phyloP scores from a whole-genome alignment of 2,888 invertebrate genomes.

The Amiota communis region DNA sequence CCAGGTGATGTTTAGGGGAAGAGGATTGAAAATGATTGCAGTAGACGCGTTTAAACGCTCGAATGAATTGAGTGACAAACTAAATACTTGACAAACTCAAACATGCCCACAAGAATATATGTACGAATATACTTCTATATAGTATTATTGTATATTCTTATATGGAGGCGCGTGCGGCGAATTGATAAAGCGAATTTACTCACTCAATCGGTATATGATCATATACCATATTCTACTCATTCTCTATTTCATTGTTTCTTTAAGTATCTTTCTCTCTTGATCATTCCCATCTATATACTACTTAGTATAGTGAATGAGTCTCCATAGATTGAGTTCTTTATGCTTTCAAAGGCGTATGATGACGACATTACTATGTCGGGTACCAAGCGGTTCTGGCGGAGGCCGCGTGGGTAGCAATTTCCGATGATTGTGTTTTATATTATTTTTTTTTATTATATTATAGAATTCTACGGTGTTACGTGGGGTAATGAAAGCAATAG shows the following conservation, averaged over 20 bases:
- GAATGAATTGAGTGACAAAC: neutral
- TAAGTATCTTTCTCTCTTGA: neutral
- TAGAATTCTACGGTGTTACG: no score
- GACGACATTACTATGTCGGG: slow-evolving; percentile 18
- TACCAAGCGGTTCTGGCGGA: neutral
- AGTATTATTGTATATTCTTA: no score
- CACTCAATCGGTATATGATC: neutral
- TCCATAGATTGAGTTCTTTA: no score
- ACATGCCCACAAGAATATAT: neutral
- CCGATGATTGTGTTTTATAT: neutral
- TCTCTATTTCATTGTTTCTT: neutral
- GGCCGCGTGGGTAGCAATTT: slow-evolving; percentile 10
- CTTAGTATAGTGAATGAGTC: no score
- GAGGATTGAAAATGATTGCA: neutral
- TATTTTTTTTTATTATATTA: no score
- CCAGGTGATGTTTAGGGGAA: neutral
- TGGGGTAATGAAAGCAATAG: no score
- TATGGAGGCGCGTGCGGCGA: slow-evolving; percentile 28
- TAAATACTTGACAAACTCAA: neutral
- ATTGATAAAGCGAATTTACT: slow-evolving; percentile 24
- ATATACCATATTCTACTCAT: neutral
- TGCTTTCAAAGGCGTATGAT: slow-evolving; percentile 19
- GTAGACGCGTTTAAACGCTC: slow-evolving; percentile 5
- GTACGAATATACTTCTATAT: no score
- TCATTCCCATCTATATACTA: neutral